These are phyloP conservation scores for Apamea monoglypha DNA, from an alignment of 2,888 invertebrate species.

Conservation along the genomic window DNA sequence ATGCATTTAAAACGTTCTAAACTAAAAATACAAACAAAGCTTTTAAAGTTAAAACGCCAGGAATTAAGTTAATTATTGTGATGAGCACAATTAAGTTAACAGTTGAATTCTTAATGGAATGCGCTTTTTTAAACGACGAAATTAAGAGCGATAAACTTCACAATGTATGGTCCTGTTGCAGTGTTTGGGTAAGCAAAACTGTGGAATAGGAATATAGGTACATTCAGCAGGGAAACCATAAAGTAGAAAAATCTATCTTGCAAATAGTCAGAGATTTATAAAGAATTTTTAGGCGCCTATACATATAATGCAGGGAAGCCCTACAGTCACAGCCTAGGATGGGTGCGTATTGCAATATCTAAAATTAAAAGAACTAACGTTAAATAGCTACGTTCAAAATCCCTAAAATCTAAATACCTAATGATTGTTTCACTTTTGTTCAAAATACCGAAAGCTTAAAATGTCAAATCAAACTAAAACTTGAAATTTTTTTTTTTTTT, in stretches of 20 bases:
- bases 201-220: neutral
- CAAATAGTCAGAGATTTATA: neutral
- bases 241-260: neutral
- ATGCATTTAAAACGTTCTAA: conserved; percentile 16
- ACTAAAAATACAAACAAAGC: conserved; percentile 36
- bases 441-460: no score
- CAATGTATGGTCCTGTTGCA: conserved; percentile 1
- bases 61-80: conserved; percentile 64
- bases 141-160: conserved; percentile 14
- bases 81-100: conserved; percentile 52
- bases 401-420: no score
- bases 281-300: neutral
- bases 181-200: neutral
- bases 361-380: no score
- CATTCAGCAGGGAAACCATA: neutral
- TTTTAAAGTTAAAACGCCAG: conserved; percentile 46
- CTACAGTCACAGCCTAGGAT: neutral
- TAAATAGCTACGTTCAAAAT: no score
- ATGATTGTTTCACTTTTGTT: no score
- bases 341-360: no score
- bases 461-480: no score
- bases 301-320: neutral
- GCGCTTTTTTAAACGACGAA: conserved; percentile 34
- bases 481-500: no score
- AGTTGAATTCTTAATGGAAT: conserved; percentile 57